Base-by-base conservation (phyloP, 2,797 vertebrate species). In the Echiichthys vipera region DNA sequence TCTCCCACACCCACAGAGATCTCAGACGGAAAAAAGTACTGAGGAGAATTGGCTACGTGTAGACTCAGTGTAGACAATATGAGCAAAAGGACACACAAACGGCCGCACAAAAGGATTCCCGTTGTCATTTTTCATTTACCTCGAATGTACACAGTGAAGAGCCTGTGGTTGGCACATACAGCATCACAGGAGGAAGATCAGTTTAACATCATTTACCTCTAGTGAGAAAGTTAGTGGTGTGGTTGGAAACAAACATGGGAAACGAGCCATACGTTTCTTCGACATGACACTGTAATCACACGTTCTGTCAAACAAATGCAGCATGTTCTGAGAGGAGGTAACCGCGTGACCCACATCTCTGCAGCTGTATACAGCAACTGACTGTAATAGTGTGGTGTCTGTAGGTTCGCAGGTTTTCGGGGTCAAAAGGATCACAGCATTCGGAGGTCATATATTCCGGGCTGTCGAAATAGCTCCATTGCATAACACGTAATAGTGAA, bases 401-500 rank as follows among this genome's bases (percentile, higher is more conserved):
- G 69, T 25, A 42, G n/a, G 43, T 63, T 70, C 12, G 39, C 29
- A 56, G 32, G 22, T 55, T 51, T 40, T 45, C 20, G 8, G 53
- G 76, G 45, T 71, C 64, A 36, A 30, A 51, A 17, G 46, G 22
- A 18, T 57, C 30, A 5, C 24, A 9, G 29, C 36, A 27, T 25
- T 45, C n/a, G 54, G 7, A 17, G 18, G 67, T 51, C 2, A 5
- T 70, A 34, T 39, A 22, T 81, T 56, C 59, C 29, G 51, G 10
- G 47, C 53, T 63, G 65, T 46, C 24, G 45, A 54, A 70, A 55
- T n/a, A 62, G 42, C 53, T 57, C 37, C 17, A 46, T 82, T 86
- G 57, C 67, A 46, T 75, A 71, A 82, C 27, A 46, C 14, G 36
- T 45, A 53, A 65, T 30, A 32, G 3, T 22, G 30, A 32, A 20